A percentile compares a stretch with the other conserved stretches of the same genome.
Conservation (phyloP, 2,113 vertebrate genomes). For the Phrynosoma platyrhinos region DNA sequence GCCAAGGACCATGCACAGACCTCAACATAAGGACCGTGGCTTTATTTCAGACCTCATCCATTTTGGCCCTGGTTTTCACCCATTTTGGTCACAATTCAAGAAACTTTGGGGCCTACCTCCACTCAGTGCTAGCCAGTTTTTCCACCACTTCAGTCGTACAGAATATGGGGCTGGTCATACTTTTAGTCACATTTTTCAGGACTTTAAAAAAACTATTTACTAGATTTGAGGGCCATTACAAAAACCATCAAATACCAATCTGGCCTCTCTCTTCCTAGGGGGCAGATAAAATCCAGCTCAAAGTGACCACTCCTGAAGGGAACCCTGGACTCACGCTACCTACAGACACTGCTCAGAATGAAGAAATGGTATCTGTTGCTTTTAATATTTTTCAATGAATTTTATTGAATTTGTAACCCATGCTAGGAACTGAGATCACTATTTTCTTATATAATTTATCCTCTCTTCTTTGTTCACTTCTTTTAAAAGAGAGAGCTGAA, state of each 20-base stretch:
- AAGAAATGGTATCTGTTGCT: conserved; percentile 10
- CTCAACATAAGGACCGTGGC: background rate
- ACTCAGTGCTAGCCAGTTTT: background rate
- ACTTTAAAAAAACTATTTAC: too few relatives aligned
- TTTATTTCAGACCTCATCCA: background rate
- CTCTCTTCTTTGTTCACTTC: background rate
- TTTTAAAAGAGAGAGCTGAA: background rate
- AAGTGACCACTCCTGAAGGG: background rate
- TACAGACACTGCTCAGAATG: background rate
- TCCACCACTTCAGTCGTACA: background rate
- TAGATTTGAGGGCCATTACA: too few relatives aligned
- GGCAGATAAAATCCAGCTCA: conserved; percentile 12
- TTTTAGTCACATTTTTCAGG: too few relatives aligned
- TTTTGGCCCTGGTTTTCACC: background rate
- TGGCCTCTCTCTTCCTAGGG: background rate
- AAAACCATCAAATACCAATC: background rate
- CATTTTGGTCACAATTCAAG: background rate
- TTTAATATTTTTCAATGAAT: background rate
- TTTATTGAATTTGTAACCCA: background rate
- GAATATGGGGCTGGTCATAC: background rate
- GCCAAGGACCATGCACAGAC: too few relatives aligned
- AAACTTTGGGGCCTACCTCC: background rate
- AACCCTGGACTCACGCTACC: background rate
- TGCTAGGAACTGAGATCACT: background rate
- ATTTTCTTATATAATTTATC: conserved; percentile 19